phyloP scores from a whole-genome alignment of 2,797 vertebrate genomes.

The Ptychadena robeensis region DNA sequence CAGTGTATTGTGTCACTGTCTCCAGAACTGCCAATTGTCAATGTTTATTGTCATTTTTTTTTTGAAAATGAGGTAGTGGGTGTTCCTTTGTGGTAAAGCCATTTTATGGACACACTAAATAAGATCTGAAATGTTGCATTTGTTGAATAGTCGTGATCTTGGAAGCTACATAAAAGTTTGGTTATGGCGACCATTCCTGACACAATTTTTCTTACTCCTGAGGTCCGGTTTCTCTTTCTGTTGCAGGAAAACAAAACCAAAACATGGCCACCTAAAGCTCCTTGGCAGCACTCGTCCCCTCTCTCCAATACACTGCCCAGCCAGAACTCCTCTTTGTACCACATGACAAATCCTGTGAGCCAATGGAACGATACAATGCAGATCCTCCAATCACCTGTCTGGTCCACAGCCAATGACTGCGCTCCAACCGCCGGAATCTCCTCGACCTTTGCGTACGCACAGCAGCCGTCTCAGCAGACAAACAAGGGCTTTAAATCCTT shows the following conservation, averaged over 20 bases:
- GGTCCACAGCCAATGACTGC: conserved; percentile 90
- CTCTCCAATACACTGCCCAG: conserved; percentile 86
- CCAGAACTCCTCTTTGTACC: conserved; percentile 88
- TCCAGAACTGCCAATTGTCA: too few species aligned
- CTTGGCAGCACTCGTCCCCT: conserved; percentile 89
- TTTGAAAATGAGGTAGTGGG: too few species aligned
- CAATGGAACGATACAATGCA: conserved; percentile 97
- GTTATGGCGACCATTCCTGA: too few species aligned
- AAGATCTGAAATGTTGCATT: too few species aligned
- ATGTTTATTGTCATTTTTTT: too few species aligned
- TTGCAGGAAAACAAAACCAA: conserved; percentile 96
- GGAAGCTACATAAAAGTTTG: too few species aligned
- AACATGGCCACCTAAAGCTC: conserved; percentile 98
- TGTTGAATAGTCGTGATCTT: too few species aligned
- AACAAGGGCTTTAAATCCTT: conserved; percentile 98
- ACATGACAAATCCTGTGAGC: conserved; percentile 86
- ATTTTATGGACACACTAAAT: too few species aligned
- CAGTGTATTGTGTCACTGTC: too few species aligned
- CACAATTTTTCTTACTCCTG: background rate
- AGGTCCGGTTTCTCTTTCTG: background rate
- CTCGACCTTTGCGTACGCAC: conserved; percentile 85
- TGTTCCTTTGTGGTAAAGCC: too few species aligned
- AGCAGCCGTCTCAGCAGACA: conserved; percentile 76
- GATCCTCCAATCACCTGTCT: conserved; percentile 93
- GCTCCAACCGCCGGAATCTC: conserved; percentile 79